Conservation (phyloP, 2,888 invertebrate species). For the Ptychoptera contaminata region DNA sequence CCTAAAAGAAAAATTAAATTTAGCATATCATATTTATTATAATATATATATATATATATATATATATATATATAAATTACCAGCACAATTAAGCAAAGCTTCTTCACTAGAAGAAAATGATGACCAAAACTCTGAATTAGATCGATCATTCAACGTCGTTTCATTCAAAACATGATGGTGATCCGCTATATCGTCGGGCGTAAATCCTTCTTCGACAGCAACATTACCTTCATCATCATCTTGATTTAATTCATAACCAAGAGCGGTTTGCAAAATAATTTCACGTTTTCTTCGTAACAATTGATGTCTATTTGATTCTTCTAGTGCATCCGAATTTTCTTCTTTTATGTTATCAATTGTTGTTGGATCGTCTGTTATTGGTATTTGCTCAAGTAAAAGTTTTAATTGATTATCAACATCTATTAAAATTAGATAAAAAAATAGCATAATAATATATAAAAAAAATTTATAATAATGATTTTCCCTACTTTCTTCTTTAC, state of each 20-base stretch:
- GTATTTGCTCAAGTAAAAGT: no score
- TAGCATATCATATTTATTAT: background rate
- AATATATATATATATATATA: background rate
- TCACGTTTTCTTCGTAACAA: conserved; percentile 32
- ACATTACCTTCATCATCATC: conserved; percentile 44
- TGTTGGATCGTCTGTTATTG: background rate
- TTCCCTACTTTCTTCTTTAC: no score
- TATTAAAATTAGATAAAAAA: no score
- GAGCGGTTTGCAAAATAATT: conserved; percentile 34
- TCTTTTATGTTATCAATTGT: background rate
- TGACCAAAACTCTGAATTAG: conserved; percentile 66
- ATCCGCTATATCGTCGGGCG: conserved; percentile 47
- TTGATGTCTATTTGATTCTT: conserved; percentile 18
- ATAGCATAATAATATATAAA: no score
- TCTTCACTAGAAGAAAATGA: conserved; percentile 71
- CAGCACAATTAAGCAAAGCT: conserved; percentile 54
- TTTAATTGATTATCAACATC: no score
- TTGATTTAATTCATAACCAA: conserved; percentile 34
- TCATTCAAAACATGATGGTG: conserved; percentile 47
- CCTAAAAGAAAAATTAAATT: no score
- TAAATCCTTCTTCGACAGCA: conserved; percentile 44
- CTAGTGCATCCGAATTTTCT: background rate
- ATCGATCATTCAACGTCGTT: conserved; percentile 48
- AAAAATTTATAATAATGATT: no score
- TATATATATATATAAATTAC: conserved; percentile 17